A percentile compares a stretch with the other conserved stretches of the same genome.
Evolutionary conservation across 2,888 invertebrate genomes (phyloP).

Genomic region (Zele albiditarsus): DNA sequence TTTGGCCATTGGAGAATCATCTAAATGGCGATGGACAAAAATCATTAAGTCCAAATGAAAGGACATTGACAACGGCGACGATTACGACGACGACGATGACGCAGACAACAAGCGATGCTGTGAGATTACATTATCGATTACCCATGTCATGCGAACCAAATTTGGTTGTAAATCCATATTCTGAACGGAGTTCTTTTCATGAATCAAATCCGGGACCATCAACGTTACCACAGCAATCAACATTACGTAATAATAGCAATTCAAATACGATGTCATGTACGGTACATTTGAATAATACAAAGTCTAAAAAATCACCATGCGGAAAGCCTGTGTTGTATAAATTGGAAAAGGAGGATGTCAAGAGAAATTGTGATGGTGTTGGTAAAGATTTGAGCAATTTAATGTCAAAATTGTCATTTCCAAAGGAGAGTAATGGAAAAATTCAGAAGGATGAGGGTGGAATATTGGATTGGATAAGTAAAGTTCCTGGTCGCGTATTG

Average conservation of each 20-base stretch:
- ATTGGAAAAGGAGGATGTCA: constrained; percentile 18
- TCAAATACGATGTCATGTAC: constrained; percentile 52
- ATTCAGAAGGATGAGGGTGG: constrained; percentile 60
- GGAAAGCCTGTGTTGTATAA: constrained; percentile 39
- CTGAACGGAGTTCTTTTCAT: constrained; percentile 57
- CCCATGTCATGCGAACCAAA: constrained; percentile 36
- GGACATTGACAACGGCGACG: background rate
- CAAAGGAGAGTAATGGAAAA: constrained; percentile 58
- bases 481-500: constrained; percentile 63
- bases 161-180: constrained; percentile 57
- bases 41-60: background rate
- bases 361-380: constrained; percentile 22
- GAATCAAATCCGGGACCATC: constrained; percentile 63
- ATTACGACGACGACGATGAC: background rate
- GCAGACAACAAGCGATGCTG: constrained; percentile 7
- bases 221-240: constrained; percentile 44
- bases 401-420: constrained; percentile 64
- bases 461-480: constrained; percentile 65
- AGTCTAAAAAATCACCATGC: constrained; percentile 37
- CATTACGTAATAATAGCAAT: constrained; percentile 11
- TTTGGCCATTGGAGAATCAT: background rate
- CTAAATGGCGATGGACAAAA: background rate
- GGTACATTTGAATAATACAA: constrained; percentile 58
- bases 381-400: constrained; percentile 54
- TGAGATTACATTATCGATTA: constrained; percentile 11